Conservation (phyloP, 2,797 vertebrate species). For the Xenopus petersii region DNA sequence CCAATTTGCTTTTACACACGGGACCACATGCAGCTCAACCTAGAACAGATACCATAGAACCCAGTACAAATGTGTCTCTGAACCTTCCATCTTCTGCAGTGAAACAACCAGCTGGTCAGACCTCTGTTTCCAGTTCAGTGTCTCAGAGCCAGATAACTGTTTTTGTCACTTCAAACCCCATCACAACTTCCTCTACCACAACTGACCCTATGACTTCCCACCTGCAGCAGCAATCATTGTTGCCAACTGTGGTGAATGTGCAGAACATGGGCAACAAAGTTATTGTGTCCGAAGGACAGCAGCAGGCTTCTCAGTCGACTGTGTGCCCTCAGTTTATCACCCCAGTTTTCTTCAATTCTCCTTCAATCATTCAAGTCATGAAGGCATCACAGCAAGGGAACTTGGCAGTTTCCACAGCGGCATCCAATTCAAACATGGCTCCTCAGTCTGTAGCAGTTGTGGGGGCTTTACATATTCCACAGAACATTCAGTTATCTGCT, state of each 20-base stretch:
- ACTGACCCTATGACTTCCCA: constrained; percentile 72
- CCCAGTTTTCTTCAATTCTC: constrained; percentile 88
- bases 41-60: constrained; percentile 64
- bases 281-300: constrained; percentile 77
- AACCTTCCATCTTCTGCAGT: constrained; percentile 75
- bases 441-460: constrained; percentile 86
- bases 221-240: constrained; percentile 70
- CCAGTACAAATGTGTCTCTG: constrained; percentile 60
- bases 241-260: constrained; percentile 86
- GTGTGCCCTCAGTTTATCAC: constrained; percentile 85
- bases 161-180: constrained; percentile 90
- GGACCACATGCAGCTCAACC: constrained; percentile 59
- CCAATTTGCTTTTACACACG: constrained; percentile 60
- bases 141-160: constrained; percentile 90
- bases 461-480: constrained; percentile 83
- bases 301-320: constrained; percentile 60
- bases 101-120: constrained; percentile 80
- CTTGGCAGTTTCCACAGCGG: constrained; percentile 74
- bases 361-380: constrained; percentile 88
- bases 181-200: constrained; percentile 80
- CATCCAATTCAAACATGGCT: constrained; percentile 80
- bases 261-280: constrained; percentile 78
- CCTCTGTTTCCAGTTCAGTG: constrained; percentile 70
- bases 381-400: constrained; percentile 73
- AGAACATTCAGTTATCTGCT: constrained; percentile 84